Evolutionary conservation across 2,797 vertebrate species (phyloP).

Genomic region (Brachyrhaphis roseni): DNA sequence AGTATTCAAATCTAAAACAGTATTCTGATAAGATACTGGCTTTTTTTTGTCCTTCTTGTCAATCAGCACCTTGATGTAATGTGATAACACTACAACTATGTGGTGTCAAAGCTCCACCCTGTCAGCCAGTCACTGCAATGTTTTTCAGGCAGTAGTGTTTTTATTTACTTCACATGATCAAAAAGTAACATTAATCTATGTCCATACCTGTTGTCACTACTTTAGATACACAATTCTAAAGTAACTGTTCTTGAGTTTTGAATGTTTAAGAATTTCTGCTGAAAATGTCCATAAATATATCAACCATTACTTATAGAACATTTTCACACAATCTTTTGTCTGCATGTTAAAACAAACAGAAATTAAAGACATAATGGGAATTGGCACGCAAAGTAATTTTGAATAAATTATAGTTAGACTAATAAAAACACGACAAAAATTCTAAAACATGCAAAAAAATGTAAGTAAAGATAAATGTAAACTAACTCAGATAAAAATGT

Average conservation of each 20-base stretch:
- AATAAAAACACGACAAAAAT: neutral
- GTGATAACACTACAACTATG: neutral
- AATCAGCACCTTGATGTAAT: neutral
- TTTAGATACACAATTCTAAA: neutral
- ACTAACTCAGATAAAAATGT: conserved; percentile 11
- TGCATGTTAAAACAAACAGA: neutral
- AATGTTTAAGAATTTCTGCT: neutral
- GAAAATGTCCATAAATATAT: neutral
- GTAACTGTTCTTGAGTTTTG: neutral
- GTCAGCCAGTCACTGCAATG: neutral
- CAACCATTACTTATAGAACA: neutral
- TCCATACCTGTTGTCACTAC: neutral
- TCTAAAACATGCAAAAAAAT: neutral
- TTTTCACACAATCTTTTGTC: neutral
- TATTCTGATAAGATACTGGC: neutral
- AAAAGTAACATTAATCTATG: neutral
- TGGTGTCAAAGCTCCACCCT: neutral
- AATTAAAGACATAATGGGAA: neutral
- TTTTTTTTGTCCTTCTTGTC: neutral
- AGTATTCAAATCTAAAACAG: neutral
- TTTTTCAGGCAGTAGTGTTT: neutral
- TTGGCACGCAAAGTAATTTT: neutral
- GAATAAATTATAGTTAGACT: neutral
- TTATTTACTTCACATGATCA: neutral
- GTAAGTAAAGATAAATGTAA: neutral